Percentiles rank a stretch among this genome's conserved stretches.
These are phyloP conservation scores for Eilema depressum DNA, from an alignment of 2,888 invertebrate species.

Conservation along the genomic window DNA sequence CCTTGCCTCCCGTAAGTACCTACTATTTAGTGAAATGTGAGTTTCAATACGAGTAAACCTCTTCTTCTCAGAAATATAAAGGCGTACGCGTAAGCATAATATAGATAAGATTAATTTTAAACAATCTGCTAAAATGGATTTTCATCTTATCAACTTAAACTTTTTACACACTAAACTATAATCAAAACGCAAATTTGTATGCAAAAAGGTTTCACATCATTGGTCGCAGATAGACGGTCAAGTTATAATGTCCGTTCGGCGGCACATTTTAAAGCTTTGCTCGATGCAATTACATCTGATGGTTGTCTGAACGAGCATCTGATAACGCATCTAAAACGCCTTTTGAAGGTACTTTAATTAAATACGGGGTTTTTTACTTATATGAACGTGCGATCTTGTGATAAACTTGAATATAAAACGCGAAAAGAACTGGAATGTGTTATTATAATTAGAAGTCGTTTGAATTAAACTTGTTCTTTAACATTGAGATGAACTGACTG, in stretches of 20 bases:
- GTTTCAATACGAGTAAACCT: not conserved
- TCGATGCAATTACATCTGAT: slow-evolving; percentile 79
- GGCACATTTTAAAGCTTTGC: slow-evolving; percentile 73
- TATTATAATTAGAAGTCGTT: slow-evolving; percentile 65
- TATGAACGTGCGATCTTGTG: slow-evolving; percentile 56
- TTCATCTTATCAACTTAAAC: not conserved
- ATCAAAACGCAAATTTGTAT: not conserved
- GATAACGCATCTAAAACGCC: slow-evolving; percentile 77
- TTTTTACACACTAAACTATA: not conserved
- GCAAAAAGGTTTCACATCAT: slow-evolving; percentile 22
- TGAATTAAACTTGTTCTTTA: slow-evolving; percentile 48
- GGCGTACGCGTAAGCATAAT: not conserved
- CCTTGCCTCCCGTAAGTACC: no score
- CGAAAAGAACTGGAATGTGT: slow-evolving; percentile 56
- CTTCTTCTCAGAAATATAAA: not conserved
- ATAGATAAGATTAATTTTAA: not conserved
- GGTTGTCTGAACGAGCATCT: slow-evolving; percentile 76
- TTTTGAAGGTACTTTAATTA: slow-evolving; percentile 77
- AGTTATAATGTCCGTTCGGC: slow-evolving; percentile 62
- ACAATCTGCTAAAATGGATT: not conserved
- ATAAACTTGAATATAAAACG: slow-evolving; percentile 64
- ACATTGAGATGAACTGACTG: not conserved
- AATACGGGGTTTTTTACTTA: slow-evolving; percentile 70
- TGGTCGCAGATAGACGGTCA: slow-evolving; percentile 29
- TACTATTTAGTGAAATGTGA: no score